phyloP scores from a whole-genome alignment of 2,888 invertebrate genomes.

The Lithophane leautieri region DNA sequence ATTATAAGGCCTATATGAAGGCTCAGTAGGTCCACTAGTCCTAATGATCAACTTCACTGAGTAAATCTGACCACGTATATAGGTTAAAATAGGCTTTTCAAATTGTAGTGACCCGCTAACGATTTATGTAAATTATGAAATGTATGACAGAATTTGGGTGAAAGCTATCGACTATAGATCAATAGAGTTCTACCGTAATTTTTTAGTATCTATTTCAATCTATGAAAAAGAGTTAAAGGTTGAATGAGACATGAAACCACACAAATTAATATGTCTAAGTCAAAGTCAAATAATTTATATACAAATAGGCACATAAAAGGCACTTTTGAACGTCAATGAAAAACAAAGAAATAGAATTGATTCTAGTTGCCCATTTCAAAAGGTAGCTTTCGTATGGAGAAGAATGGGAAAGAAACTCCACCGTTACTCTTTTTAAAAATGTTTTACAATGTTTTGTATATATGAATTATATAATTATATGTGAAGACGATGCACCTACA shows the following conservation, averaged over 20 bases:
- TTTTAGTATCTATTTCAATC: not conserved
- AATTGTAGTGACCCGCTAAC: conserved; percentile 8
- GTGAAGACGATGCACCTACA: no score
- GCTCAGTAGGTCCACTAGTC: conserved; percentile 12
- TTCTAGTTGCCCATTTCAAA: no score
- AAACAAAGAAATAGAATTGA: no score
- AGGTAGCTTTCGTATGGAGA: no score
- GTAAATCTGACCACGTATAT: conserved; percentile 21
- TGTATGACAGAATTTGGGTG: conserved; percentile 12
- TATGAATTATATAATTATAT: no score
- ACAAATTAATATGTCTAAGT: no score
- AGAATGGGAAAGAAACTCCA: no score
- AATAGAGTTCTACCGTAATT: not conserved
- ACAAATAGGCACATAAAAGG: no score
- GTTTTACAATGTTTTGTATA: no score
- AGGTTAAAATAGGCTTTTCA: not conserved
- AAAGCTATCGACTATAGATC: conserved; percentile 21
- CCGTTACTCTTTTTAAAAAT: no score
- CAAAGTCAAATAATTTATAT: no score
- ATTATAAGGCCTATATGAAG: conserved; percentile 10
- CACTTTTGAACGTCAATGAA: no score
- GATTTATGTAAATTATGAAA: conserved; percentile 21
- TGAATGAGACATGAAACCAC: not conserved
- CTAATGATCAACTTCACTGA: conserved; percentile 50
- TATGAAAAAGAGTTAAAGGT: not conserved